Conservation (phyloP, 2,888 invertebrate species). For the Chrysolina americana region DNA sequence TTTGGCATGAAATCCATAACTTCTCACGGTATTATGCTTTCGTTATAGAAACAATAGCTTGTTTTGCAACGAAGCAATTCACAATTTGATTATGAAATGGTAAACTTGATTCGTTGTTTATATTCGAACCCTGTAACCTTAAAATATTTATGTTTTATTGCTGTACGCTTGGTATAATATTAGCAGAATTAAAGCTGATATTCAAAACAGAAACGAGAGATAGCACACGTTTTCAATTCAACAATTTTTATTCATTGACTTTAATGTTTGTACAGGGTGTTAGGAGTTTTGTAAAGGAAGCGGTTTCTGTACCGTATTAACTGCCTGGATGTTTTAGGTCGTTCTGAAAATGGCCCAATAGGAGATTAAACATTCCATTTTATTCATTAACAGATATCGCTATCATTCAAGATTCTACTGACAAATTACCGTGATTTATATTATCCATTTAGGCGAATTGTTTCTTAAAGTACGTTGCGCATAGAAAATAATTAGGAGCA, state of each 20-base stretch:
- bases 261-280: neutral
- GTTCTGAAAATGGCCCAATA: too few relatives aligned
- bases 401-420: neutral
- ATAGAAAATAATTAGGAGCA: neutral
- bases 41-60: constrained; percentile 4
- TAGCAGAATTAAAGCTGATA: constrained; percentile 32
- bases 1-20: neutral
- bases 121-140: constrained; percentile 18
- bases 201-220: constrained; percentile 28
- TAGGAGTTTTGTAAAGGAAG: neutral
- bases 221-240: constrained; percentile 26
- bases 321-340: too few relatives aligned
- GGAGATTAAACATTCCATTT: too few relatives aligned
- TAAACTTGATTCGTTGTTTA: constrained; percentile 23
- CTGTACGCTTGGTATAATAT: constrained; percentile 23
- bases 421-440: neutral
- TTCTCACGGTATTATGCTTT: constrained; percentile 15
- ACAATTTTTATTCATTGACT: neutral
- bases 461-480: neutral
- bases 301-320: too few relatives aligned
- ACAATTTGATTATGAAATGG: constrained; percentile 23
- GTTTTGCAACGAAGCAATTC: constrained; percentile 30
- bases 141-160: constrained; percentile 28
- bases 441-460: neutral
- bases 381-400: too few relatives aligned